Conservation (phyloP, 2,113 vertebrate genomes). For the Athene noctua region DNA sequence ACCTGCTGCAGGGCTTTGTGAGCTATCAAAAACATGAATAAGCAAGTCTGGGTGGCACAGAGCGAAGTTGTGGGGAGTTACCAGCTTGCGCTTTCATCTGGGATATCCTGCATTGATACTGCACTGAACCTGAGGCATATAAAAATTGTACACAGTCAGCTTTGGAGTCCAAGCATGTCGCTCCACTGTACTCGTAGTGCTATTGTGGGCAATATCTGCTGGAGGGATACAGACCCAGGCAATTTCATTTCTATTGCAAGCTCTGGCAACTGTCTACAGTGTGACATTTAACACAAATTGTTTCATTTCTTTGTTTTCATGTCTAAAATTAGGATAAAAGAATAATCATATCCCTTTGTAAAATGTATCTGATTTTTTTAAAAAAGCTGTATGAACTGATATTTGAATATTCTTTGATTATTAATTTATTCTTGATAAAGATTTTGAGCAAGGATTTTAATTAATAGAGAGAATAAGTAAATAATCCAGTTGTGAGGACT, state of each 20-base stretch:
- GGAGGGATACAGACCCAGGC: conserved; percentile 1
- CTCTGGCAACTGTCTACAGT: neutral
- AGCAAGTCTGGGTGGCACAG: neutral
- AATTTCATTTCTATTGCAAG: conserved; percentile 36
- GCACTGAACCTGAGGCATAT: neutral
- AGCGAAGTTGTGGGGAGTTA: neutral
- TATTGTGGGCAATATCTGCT: conserved; percentile 39
- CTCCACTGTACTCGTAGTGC: neutral
- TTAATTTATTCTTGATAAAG: conserved; percentile 23
- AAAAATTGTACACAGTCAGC: neutral
- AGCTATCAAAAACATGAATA: neutral
- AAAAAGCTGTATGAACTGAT: neutral
- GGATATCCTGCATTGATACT: neutral
- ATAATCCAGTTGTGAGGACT: neutral
- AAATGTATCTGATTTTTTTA: neutral
- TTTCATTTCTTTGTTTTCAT: conserved; percentile 16
- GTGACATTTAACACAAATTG: conserved; percentile 1
- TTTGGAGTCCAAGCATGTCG: neutral
- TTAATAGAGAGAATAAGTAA: neutral
- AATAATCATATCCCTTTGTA: neutral
- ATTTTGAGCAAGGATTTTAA: neutral
- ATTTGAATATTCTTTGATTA: neutral
- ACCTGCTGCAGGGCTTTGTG: neutral
- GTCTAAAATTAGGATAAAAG: conserved; percentile 11
- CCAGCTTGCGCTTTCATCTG: neutral